Evolutionary conservation across 2,113 vertebrate genomes (phyloP).

Genomic region (Sula dactylatra): DNA sequence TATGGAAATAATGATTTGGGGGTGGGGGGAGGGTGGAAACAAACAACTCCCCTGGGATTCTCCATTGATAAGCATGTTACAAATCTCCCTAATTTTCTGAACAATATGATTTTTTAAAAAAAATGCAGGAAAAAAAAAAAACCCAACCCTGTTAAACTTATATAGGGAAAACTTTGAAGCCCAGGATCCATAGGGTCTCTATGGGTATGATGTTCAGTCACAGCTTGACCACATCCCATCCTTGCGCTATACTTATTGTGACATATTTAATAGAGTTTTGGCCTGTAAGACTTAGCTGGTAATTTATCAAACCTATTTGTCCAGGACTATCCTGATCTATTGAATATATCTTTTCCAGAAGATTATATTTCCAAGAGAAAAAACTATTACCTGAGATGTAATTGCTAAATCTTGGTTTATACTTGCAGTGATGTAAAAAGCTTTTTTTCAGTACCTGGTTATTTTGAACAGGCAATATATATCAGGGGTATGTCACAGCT

Average conservation of each 20-base stretch:
- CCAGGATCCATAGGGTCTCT: background rate
- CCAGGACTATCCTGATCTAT: background rate
- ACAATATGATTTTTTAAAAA: background rate
- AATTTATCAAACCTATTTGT: background rate
- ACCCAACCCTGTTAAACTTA: background rate
- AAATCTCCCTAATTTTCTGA: background rate
- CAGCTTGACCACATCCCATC: background rate
- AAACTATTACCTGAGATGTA: background rate
- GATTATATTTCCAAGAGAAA: background rate
- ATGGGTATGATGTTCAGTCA: background rate
- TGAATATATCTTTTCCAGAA: background rate
- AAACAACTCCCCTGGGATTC: background rate
- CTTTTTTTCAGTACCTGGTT: background rate
- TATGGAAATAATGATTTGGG: background rate
- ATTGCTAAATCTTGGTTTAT: background rate
- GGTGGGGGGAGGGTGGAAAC: too few relatives aligned
- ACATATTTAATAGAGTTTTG: background rate
- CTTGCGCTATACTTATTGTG: background rate
- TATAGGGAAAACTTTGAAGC: background rate
- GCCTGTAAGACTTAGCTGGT: background rate
- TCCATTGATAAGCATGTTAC: background rate
- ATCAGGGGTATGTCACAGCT: background rate
- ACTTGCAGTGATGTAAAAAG: background rate
- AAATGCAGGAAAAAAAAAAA: background rate
- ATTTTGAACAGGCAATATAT: background rate